A percentile compares a stretch with the other conserved stretches of the same genome.
These are phyloP conservation scores for Archips xylosteana DNA, from an alignment of 2,888 invertebrate genomes.

Conservation along the genomic window DNA sequence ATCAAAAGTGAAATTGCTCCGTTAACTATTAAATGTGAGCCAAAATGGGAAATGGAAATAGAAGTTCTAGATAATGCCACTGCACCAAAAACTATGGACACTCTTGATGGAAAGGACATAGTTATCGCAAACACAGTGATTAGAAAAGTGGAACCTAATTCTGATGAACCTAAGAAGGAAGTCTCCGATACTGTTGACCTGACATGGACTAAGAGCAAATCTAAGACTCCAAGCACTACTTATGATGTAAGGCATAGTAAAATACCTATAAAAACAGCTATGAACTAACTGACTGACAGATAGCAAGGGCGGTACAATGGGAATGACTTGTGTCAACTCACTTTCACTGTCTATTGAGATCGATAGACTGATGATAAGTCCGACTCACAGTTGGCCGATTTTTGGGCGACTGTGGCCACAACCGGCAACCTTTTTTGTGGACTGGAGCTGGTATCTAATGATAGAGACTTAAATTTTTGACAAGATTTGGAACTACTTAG, in stretches of 20 bases:
- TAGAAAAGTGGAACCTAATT: slow-evolving; percentile 72
- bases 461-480: too few relatives aligned
- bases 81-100: slow-evolving; percentile 57
- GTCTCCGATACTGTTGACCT: slow-evolving; percentile 58
- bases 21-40: slow-evolving; percentile 70
- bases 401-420: too few relatives aligned
- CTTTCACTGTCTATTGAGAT: too few relatives aligned
- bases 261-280: too few relatives aligned
- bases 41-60: slow-evolving; percentile 81
- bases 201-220: slow-evolving; percentile 63
- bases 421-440: too few relatives aligned
- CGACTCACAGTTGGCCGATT: too few relatives aligned
- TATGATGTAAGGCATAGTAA: slow-evolving; percentile 62
- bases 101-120: slow-evolving; percentile 70
- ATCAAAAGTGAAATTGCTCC: slow-evolving; percentile 81
- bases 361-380: too few relatives aligned
- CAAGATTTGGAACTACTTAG: too few relatives aligned
- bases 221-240: slow-evolving; percentile 50
- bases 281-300: too few relatives aligned
- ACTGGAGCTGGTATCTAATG: too few relatives aligned
- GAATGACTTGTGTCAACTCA: too few relatives aligned
- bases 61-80: slow-evolving; percentile 59
- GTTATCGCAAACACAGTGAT: slow-evolving; percentile 80
- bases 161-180: slow-evolving; percentile 52
- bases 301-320: too few relatives aligned